Conservation (phyloP, 2,888 invertebrate species). For the Drosophila picticornis region DNA sequence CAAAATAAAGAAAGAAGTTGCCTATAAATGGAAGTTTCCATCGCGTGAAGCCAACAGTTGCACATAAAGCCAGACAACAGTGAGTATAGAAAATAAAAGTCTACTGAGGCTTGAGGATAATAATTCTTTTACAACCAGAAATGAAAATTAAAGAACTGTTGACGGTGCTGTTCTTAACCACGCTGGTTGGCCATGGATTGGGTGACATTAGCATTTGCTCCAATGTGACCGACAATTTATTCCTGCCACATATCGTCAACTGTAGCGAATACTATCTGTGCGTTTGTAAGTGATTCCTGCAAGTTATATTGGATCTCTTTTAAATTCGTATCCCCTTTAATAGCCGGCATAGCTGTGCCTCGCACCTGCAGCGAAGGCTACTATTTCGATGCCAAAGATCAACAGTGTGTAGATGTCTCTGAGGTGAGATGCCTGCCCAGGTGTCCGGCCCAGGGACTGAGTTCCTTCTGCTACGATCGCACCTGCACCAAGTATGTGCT, state of each 20-base stretch:
- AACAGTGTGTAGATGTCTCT: slow-evolving; percentile 65
- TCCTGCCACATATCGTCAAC: slow-evolving; percentile 62
- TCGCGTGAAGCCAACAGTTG: slow-evolving; percentile 26
- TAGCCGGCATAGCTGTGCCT: slow-evolving; percentile 52
- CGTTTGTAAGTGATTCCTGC: slow-evolving; percentile 42
- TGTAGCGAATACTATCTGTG: slow-evolving; percentile 76
- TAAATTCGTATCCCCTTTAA: not conserved
- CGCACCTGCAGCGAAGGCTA: slow-evolving; percentile 56
- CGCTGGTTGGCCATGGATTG: slow-evolving; percentile 27
- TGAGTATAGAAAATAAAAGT: slow-evolving; percentile 24
- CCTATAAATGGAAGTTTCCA: slow-evolving; percentile 54
- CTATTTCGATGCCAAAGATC: slow-evolving; percentile 69
- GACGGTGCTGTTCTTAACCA: slow-evolving; percentile 37
- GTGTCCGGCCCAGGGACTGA: slow-evolving; percentile 65
- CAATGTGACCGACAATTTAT: slow-evolving; percentile 62
- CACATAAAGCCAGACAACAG: slow-evolving; percentile 12
- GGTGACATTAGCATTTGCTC: slow-evolving; percentile 62
- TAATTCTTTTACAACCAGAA: slow-evolving; percentile 36
- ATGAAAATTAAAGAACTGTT: slow-evolving; percentile 28
- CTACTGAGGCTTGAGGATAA: not conserved
- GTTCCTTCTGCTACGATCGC: slow-evolving; percentile 73
- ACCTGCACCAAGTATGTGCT: slow-evolving; percentile 82
- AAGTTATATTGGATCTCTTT: not conserved
- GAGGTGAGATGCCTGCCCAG: slow-evolving; percentile 68
- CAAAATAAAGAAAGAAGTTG: not conserved